phyloP scores from a whole-genome alignment of 2,113 vertebrate genomes.

The Columba janthina region DNA sequence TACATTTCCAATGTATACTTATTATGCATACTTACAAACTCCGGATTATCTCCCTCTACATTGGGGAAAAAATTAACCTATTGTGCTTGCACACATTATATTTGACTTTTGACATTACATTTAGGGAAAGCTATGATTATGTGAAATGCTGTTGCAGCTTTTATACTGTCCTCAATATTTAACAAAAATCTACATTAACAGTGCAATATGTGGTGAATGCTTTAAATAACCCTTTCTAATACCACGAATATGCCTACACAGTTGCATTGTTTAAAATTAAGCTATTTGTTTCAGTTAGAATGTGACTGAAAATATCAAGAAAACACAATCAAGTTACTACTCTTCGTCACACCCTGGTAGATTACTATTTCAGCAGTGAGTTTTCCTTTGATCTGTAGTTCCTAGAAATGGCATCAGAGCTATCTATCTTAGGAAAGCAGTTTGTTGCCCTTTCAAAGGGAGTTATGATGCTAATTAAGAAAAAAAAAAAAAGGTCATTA shows the following conservation, averaged over 20 bases:
- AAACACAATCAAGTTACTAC: background rate
- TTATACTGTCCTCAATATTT: background rate
- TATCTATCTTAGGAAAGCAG: background rate
- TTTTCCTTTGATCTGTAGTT: constrained; percentile 1
- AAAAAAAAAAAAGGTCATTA: background rate
- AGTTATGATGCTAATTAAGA: background rate
- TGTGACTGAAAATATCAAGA: background rate
- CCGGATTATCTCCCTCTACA: background rate
- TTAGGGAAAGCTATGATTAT: background rate
- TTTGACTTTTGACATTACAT: constrained; percentile 3
- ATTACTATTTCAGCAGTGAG: background rate
- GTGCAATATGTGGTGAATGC: background rate
- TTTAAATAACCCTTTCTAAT: background rate
- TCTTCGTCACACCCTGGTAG: background rate
- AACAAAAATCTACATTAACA: background rate
- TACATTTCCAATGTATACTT: background rate
- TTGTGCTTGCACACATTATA: background rate
- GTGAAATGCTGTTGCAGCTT: background rate
- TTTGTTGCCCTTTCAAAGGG: background rate
- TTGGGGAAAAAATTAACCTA: background rate
- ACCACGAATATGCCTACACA: background rate
- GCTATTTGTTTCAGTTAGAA: constrained; percentile 25
- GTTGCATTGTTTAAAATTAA: constrained; percentile 10
- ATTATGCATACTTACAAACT: background rate
- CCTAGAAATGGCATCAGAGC: background rate